Evolutionary conservation across 1,140 invertebrate species (phyloP), one percentile per base, ranked within the genome.

Genomic region (Bombus vancouverensis): DNA sequence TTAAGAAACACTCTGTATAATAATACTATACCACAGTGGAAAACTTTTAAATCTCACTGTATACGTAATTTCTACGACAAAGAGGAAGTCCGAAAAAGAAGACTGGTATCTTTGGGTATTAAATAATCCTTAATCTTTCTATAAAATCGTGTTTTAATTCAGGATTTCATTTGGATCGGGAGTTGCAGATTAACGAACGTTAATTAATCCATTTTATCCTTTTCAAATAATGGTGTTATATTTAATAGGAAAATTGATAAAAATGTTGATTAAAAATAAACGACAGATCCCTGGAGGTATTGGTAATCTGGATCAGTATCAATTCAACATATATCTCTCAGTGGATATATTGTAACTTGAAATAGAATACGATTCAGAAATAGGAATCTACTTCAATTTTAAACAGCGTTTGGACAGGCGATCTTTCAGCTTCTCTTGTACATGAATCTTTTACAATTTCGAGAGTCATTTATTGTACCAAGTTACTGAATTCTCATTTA

Each of bases 371-470:
- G n/a, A 66, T 66, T n/a, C n/a, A 13, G n/a, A 13, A 65, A 32
- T 65, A 1, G 62, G 13, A 37, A 34, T 25, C 3, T 22, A 15
- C 39, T 53, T 22, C 18, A 53, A 53, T 53, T 53, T 53, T 53
- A 53, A 53, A 53, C 47, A 53, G 47, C 47, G 18, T 18, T 22
- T 53, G 18, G 47, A 32, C n/a, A 32, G n/a, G n/a, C 8, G 18
- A 47, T 74, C 42, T n/a, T 39, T 44, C 37, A 74, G 15, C 18
- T n/a, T 47, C 18, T 44, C 32, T n/a, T 22, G 39, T 74, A 32
- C 42, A 53, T 18, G 44, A 34, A 74, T 74, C 39, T 74, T 74
- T 74, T 74, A 74, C 72, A 44, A 18, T 74, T 53, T n/a, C 28
- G 2, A 44, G 42, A 28, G 59, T 1, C 2, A 32, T 37, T 25